A percentile compares a stretch with the other conserved stretches of the same genome.
Conservation (phyloP, 1,140 invertebrate species). For the Argopecten irradians region DNA sequence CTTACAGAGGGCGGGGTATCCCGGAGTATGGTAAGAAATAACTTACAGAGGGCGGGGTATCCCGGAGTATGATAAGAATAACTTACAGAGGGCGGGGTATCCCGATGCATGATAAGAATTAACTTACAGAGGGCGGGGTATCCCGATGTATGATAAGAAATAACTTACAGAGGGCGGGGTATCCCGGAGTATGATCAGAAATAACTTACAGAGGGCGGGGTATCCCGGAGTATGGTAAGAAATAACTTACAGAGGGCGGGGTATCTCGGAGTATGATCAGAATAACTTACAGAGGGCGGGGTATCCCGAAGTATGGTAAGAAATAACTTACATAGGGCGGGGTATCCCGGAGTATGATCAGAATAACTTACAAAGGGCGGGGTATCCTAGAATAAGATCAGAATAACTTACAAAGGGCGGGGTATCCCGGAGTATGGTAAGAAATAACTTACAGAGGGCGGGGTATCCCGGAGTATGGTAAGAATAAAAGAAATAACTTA, state of each 20-base stretch:
- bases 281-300: slow-evolving; percentile 66
- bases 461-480: slow-evolving; percentile 75
- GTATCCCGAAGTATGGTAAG: slow-evolving; percentile 76
- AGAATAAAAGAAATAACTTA: neutral
- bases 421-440: neutral
- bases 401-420: too few relatives aligned
- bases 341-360: neutral
- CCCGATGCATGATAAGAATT: neutral
- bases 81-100: too few relatives aligned
- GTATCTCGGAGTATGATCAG: neutral
- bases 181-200: neutral
- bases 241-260: too few relatives aligned
- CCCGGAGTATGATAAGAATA: too few relatives aligned
- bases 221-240: slow-evolving; percentile 76
- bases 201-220: slow-evolving; percentile 67
- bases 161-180: too few relatives aligned
- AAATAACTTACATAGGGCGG: too few relatives aligned
- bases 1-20: too few relatives aligned
- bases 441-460: slow-evolving; percentile 56
- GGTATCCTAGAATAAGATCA: slow-evolving; percentile 76
- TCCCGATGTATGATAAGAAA: slow-evolving; percentile 74
- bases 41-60: slow-evolving; percentile 72
- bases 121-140: slow-evolving; percentile 72
- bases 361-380: slow-evolving; percentile 63
- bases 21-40: neutral